A percentile compares a stretch with the other conserved stretches of the same genome.
These are phyloP conservation scores for Arion vulgaris DNA, from an alignment of 1,140 invertebrate genomes.

Conservation along the genomic window DNA sequence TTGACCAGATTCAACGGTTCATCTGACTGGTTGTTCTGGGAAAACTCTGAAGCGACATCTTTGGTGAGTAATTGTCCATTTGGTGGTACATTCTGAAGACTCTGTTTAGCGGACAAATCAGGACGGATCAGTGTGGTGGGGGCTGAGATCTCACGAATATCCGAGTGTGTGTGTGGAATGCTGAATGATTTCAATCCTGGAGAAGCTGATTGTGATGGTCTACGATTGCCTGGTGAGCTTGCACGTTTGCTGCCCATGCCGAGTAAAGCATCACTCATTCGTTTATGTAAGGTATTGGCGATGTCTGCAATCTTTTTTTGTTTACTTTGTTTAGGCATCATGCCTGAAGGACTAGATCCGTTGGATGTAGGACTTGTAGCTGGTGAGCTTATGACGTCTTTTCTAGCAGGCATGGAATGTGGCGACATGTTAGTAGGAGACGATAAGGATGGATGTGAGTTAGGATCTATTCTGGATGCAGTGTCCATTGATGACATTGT, in stretches of 20 bases:
- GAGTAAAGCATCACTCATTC: background rate
- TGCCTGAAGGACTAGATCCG: background rate
- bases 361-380: background rate
- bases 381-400: background rate
- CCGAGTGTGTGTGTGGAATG: conserved; percentile 5
- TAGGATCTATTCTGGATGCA: background rate
- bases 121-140: background rate
- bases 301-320: conserved; percentile 43
- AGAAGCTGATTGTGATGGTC: background rate
- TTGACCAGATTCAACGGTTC: conserved; percentile 41
- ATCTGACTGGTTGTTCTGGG: conserved; percentile 2
- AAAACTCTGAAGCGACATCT: background rate
- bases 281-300: conserved; percentile 38
- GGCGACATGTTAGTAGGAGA: background rate
- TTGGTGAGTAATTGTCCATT: background rate
- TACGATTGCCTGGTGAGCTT: background rate
- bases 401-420: background rate
- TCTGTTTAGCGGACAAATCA: background rate
- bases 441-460: background rate
- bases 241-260: background rate
- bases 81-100: background rate
- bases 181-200: background rate
- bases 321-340: background rate
- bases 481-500: background rate
- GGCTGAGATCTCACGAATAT: background rate